A percentile compares a stretch with the other conserved stretches of the same genome.
Evolutionary conservation across 2,888 invertebrate species (phyloP).

Genomic region (Dione juno): DNA sequence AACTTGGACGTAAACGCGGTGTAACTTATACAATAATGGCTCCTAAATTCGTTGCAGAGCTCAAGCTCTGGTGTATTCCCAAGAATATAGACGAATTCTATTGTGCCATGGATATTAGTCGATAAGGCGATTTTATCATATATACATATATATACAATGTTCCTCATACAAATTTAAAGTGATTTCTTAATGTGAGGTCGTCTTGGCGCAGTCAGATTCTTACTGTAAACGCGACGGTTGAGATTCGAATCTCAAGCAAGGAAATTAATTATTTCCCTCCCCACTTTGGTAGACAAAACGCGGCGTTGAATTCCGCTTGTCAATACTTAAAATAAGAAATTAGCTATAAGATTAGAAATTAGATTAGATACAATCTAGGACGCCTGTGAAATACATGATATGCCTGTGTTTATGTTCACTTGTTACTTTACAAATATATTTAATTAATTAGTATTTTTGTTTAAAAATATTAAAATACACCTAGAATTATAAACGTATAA

Average conservation of each 20-base stretch:
- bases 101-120: constrained; percentile 6
- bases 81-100: constrained; percentile 21
- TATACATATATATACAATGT: no score
- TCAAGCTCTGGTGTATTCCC: constrained; percentile 12
- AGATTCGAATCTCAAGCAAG: neutral
- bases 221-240: neutral
- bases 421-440: no score
- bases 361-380: no score
- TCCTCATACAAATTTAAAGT: neutral
- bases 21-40: constrained; percentile 26
- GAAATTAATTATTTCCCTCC: neutral
- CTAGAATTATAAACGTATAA: no score
- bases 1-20: neutral
- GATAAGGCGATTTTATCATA: neutral
- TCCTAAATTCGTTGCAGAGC: constrained; percentile 31
- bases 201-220: neutral
- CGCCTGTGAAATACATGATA: no score
- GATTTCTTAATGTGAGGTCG: neutral
- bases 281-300: no score
- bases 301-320: neutral
- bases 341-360: no score
- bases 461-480: no score
- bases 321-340: no score
- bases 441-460: no score
- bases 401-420: no score